A percentile compares a stretch with the other conserved stretches of the same genome.
phyloP scores from a whole-genome alignment of 1,140 invertebrate species.

The Physella acuta region DNA sequence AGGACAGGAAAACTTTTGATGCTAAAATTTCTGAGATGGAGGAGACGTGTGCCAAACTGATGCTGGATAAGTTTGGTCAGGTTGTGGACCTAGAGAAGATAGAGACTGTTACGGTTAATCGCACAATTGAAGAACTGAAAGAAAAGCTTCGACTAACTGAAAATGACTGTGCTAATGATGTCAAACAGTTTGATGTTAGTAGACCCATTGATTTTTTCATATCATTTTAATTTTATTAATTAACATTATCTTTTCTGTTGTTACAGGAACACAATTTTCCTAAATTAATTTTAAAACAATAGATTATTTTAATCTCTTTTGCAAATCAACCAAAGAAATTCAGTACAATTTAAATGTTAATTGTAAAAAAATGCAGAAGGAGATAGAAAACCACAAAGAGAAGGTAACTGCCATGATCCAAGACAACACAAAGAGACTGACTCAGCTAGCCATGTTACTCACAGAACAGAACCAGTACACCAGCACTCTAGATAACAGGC shows the following conservation, averaged over 20 bases:
- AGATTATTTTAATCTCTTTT: no score
- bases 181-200: constrained; percentile 47
- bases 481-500: constrained; percentile 48
- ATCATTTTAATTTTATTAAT: no score
- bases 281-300: no score
- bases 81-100: constrained; percentile 58
- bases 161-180: constrained; percentile 46
- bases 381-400: constrained; percentile 47
- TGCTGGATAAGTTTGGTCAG: constrained; percentile 57
- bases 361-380: constrained; percentile 38
- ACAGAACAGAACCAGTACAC: constrained; percentile 52
- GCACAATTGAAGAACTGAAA: constrained; percentile 57
- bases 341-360: neutral
- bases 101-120: constrained; percentile 58
- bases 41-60: constrained; percentile 54
- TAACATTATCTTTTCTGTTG: no score
- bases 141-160: constrained; percentile 53
- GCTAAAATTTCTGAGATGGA: constrained; percentile 52
- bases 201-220: no score
- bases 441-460: constrained; percentile 53
- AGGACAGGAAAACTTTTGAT: constrained; percentile 57
- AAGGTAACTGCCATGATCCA: constrained; percentile 50
- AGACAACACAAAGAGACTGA: constrained; percentile 55
- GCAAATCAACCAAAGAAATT: neutral
- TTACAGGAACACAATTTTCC: no score